Conservation (phyloP, 2,113 vertebrate genomes). For the Tachysurus vachellii region DNA sequence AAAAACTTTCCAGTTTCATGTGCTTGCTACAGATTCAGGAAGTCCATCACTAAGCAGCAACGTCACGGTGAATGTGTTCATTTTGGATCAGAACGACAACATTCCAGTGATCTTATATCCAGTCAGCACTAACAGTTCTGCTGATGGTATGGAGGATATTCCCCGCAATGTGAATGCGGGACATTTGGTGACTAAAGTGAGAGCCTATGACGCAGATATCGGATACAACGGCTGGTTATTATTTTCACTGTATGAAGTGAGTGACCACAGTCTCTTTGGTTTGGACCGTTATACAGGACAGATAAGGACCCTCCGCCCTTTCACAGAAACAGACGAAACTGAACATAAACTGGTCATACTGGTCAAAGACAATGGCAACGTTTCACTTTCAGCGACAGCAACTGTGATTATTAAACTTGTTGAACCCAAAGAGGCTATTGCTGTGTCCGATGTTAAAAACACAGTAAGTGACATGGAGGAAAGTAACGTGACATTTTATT, state of each 20-base stretch:
- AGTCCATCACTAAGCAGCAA: constrained; percentile 59
- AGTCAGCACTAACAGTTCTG: constrained; percentile 52
- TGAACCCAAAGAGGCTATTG: constrained; percentile 51
- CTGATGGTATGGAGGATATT: constrained; percentile 49
- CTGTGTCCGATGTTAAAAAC: constrained; percentile 44
- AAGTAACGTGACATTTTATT: constrained; percentile 51
- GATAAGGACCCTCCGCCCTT: constrained; percentile 52
- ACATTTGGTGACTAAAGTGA: constrained; percentile 60
- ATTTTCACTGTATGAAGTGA: too few species aligned
- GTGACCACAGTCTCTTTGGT: constrained; percentile 19
- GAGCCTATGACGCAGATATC: constrained; percentile 48
- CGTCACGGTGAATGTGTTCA: constrained; percentile 54
- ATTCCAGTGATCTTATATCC: constrained; percentile 57
- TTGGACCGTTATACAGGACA: constrained; percentile 59
- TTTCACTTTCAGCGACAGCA: constrained; percentile 56
- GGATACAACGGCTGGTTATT: too few species aligned
- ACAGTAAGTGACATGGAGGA: constrained; percentile 39
- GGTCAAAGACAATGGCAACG: constrained; percentile 59
- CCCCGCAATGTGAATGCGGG: constrained; percentile 55
- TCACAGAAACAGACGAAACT: constrained; percentile 55
- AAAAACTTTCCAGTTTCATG: constrained; percentile 56
- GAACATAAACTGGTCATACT: constrained; percentile 54
- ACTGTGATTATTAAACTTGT: constrained; percentile 53
- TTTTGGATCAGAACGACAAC: constrained; percentile 63
- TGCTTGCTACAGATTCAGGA: constrained; percentile 60